These are phyloP conservation scores for Xylophagus ater DNA, from an alignment of 2,888 invertebrate genomes.

Conservation along the genomic window DNA sequence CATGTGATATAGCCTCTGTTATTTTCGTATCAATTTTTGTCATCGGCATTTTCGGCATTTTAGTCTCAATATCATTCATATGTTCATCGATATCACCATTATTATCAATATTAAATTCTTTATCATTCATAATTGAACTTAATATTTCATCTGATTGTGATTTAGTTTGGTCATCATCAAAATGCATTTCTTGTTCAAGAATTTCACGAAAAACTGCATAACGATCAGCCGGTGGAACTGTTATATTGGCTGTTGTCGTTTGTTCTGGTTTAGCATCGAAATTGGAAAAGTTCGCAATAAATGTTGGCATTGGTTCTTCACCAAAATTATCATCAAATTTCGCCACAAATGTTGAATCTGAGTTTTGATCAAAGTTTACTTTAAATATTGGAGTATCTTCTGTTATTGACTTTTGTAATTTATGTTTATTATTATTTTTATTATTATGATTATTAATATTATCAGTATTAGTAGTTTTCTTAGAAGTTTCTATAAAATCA, in stretches of 20 bases:
- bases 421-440: too few species aligned
- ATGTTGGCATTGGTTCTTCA: constrained; percentile 39
- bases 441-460: too few species aligned
- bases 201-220: constrained; percentile 83
- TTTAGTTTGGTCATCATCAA: constrained; percentile 38
- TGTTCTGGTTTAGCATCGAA: constrained; percentile 35
- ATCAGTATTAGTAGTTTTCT: constrained; percentile 28
- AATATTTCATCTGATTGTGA: background rate
- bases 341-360: constrained; percentile 40
- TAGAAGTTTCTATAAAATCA: constrained; percentile 42
- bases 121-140: constrained; percentile 20
- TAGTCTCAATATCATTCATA: too few species aligned
- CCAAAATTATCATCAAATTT: constrained; percentile 56
- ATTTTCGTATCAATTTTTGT: constrained; percentile 41
- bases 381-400: constrained; percentile 33
- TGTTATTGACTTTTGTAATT: constrained; percentile 26
- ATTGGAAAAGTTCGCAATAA: constrained; percentile 57
- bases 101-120: constrained; percentile 36
- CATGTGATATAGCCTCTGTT: constrained; percentile 39
- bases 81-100: too few species aligned
- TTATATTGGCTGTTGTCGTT: constrained; percentile 16
- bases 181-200: constrained; percentile 61
- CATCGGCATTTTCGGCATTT: constrained; percentile 22
- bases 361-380: constrained; percentile 34
- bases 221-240: constrained; percentile 56